Conservation (phyloP, 2,797 vertebrate species). For the Buphagus erythrorhynchus region DNA sequence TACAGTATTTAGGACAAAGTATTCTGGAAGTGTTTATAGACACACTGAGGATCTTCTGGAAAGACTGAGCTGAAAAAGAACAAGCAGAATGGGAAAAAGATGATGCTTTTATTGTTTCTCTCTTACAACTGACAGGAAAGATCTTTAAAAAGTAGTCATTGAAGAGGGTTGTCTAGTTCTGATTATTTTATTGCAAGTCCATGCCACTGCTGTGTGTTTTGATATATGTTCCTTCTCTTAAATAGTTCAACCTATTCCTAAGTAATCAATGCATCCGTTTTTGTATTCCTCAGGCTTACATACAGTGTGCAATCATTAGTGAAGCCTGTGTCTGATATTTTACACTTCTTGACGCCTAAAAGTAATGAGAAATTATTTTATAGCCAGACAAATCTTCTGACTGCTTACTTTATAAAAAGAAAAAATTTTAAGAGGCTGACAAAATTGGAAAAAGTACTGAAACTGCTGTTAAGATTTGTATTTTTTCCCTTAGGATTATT, state of each 20-base stretch:
- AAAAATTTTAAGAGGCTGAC: not conserved
- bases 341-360: not conserved
- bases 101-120: not conserved
- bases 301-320: not conserved
- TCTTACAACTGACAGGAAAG: not conserved
- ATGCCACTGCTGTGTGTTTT: not conserved
- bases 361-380: not conserved
- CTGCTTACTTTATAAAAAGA: not conserved
- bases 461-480: not conserved
- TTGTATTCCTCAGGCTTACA: not conserved
- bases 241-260: not conserved
- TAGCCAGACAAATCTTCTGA: not conserved
- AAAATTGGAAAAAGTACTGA: not conserved
- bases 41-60: not conserved
- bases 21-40: not conserved
- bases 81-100: not conserved
- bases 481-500: not conserved
- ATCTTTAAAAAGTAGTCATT: not conserved
- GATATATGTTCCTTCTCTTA: not conserved
- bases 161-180: not conserved
- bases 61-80: not conserved
- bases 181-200: not conserved
- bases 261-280: not conserved
- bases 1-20: not conserved
- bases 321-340: not conserved